These are phyloP conservation scores for Axea sp. DNA, from an alignment of 2,888 invertebrate genomes.

Conservation along the genomic window DNA sequence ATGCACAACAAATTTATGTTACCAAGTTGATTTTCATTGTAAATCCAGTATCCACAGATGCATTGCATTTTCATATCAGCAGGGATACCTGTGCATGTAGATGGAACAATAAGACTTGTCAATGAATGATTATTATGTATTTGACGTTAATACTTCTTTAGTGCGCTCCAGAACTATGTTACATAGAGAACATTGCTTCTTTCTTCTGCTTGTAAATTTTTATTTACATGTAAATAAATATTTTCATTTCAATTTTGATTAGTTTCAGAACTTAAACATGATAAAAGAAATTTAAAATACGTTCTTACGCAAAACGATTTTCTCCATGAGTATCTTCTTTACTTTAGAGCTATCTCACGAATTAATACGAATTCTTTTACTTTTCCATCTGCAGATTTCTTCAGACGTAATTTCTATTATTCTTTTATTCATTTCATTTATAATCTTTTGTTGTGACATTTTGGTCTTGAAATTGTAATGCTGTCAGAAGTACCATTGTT, in stretches of 20 bases:
- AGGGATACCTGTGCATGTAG: constrained; percentile 80
- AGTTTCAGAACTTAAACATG: too few relatives aligned
- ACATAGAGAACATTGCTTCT: constrained; percentile 89
- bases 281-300: too few relatives aligned
- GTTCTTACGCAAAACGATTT: constrained; percentile 91
- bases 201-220: constrained; percentile 83
- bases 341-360: constrained; percentile 84
- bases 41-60: constrained; percentile 85
- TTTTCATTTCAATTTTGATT: too few relatives aligned
- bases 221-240: neutral
- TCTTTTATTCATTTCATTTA: constrained; percentile 72
- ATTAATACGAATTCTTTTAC: constrained; percentile 71
- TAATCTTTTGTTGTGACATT: constrained; percentile 68
- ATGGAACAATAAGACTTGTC: constrained; percentile 76
- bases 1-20: constrained; percentile 39
- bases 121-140: constrained; percentile 80
- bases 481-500: constrained; percentile 68
- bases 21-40: constrained; percentile 81
- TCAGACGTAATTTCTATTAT: constrained; percentile 68
- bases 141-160: constrained; percentile 85
- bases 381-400: constrained; percentile 71
- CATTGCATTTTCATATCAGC: constrained; percentile 87
- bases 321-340: constrained; percentile 85
- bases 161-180: constrained; percentile 90
- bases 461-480: constrained; percentile 69